Evolutionary conservation across 2,888 invertebrate species (phyloP).

Genomic region (Baccha elongata): DNA sequence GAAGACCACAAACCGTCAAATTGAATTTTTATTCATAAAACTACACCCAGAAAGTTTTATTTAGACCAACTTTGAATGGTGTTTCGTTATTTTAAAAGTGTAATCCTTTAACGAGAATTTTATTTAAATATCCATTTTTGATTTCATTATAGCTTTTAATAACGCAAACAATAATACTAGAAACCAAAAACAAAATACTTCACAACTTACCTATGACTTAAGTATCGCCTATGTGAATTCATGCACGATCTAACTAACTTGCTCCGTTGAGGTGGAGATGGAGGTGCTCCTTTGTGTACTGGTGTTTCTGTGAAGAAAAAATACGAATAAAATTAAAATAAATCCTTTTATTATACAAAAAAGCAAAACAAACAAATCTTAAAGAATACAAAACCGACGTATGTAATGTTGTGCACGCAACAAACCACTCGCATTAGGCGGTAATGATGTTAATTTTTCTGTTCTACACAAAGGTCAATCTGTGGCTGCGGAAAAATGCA

Average conservation of each 20-base stretch:
- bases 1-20: no score
- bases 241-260: slow-evolving; percentile 91
- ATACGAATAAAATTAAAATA: slow-evolving; percentile 17
- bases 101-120: slow-evolving; percentile 22
- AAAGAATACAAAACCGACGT: neutral
- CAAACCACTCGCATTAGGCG: slow-evolving; percentile 26
- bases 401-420: slow-evolving; percentile 17
- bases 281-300: slow-evolving; percentile 95
- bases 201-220: slow-evolving; percentile 89
- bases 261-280: slow-evolving; percentile 87
- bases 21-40: no score
- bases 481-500: slow-evolving; percentile 43
- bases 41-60: no score
- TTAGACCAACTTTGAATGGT: no score
- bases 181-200: slow-evolving; percentile 5
- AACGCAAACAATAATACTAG: neutral
- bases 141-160: slow-evolving; percentile 36
- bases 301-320: slow-evolving; percentile 90
- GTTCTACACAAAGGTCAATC: slow-evolving; percentile 42
- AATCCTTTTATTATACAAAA: neutral
- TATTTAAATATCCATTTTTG: slow-evolving; percentile 54
- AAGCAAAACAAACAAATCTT: neutral
- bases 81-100: no score
- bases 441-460: slow-evolving; percentile 45
- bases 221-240: slow-evolving; percentile 93